Evolutionary conservation across 2,797 vertebrate genomes (phyloP).

Genomic region (Leuciscus waleckii): DNA sequence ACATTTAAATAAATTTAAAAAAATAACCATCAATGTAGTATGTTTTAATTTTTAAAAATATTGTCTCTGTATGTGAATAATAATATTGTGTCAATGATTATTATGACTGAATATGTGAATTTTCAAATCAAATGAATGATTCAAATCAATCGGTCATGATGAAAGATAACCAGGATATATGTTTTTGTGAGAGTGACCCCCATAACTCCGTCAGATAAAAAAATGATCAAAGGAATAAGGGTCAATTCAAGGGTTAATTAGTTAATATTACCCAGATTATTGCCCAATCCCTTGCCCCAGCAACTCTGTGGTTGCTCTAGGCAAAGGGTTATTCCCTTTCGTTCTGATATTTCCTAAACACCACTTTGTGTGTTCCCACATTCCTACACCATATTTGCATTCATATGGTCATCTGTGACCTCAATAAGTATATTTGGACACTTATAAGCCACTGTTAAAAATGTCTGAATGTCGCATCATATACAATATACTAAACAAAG

Average conservation of each 20-base stretch:
- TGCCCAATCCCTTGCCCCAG: constrained; percentile 2
- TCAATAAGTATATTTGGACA: neutral
- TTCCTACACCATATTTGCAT: neutral
- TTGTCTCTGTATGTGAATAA: no score
- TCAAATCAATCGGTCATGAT: neutral
- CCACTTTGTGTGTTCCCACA: neutral
- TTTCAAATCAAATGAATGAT: neutral
- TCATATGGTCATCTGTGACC: neutral
- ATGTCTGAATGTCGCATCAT: neutral
- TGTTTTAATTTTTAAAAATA: no score
- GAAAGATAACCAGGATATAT: neutral
- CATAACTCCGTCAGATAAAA: neutral
- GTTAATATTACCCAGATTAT: constrained; percentile 10
- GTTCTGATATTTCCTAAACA: neutral
- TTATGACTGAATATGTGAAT: neutral
- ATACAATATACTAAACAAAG: neutral
- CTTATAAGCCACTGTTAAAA: neutral
- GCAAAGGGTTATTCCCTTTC: neutral
- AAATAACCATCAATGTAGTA: no score
- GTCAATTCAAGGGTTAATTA: neutral
- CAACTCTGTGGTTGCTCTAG: neutral
- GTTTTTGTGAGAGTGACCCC: neutral
- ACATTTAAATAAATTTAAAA: no score
- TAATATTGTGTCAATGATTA: no score
- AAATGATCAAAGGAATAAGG: neutral